These are phyloP conservation scores for Trichopoda pennipes DNA, from an alignment of 2,888 invertebrate genomes.

Conservation along the genomic window DNA sequence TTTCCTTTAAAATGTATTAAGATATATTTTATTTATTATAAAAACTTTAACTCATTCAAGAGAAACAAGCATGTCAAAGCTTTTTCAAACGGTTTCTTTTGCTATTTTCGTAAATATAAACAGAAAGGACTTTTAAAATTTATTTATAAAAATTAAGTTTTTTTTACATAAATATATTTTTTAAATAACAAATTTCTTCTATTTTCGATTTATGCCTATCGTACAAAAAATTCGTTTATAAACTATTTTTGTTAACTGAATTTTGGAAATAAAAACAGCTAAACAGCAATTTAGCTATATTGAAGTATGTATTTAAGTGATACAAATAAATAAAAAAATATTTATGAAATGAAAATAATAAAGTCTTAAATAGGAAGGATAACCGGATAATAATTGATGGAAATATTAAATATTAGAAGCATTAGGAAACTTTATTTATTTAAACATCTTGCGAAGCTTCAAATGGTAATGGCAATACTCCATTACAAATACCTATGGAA, in stretches of 20 bases:
- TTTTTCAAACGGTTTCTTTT: too few species aligned
- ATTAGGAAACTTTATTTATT: too few species aligned
- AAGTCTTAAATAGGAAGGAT: neutral
- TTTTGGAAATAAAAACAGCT: slow-evolving; percentile 35
- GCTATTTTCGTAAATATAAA: too few species aligned
- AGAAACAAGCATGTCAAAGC: too few species aligned
- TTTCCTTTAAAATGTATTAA: too few species aligned
- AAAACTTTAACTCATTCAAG: too few species aligned
- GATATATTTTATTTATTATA: too few species aligned
- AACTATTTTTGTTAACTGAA: slow-evolving; percentile 28
- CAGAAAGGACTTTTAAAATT: neutral
- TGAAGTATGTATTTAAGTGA: slow-evolving; percentile 59
- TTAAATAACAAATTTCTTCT: neutral
- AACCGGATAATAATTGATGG: too few species aligned
- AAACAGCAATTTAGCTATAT: slow-evolving; percentile 2
- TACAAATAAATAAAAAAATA: slow-evolving; percentile 51
- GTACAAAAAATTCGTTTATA: slow-evolving; percentile 62
- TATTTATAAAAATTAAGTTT: neutral
- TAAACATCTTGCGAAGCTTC: too few species aligned
- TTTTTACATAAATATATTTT: neutral
- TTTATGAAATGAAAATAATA: slow-evolving; percentile 58
- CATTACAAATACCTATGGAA: too few species aligned
- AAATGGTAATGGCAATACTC: too few species aligned
- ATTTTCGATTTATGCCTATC: slow-evolving; percentile 58
- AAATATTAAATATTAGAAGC: too few species aligned